Percentiles rank a stretch among this genome's conserved stretches.
These are phyloP conservation scores for Rhyacophila evoluta DNA, from an alignment of 2,888 invertebrate genomes.

Conservation along the genomic window DNA sequence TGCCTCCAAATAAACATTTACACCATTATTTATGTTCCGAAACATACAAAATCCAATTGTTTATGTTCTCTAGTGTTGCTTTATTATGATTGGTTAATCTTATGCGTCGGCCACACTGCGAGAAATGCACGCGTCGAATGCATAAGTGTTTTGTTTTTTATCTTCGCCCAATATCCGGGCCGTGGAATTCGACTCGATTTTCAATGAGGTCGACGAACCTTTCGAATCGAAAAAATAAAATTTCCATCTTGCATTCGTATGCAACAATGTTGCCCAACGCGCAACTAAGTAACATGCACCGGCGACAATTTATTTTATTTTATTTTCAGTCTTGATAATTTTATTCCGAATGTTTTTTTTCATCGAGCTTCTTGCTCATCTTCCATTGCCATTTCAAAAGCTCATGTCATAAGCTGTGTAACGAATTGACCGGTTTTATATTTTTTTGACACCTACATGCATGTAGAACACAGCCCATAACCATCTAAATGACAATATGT, in stretches of 20 bases:
- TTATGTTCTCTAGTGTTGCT: slow-evolving; percentile 43
- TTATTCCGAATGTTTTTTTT: background rate
- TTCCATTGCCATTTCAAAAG: background rate
- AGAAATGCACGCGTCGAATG: slow-evolving; percentile 24
- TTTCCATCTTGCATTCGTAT: slow-evolving; percentile 23
- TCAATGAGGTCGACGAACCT: slow-evolving; percentile 28
- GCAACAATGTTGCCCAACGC: background rate
- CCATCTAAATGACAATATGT: too few relatives aligned
- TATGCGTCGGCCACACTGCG: slow-evolving; percentile 7
- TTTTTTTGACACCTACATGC: background rate
- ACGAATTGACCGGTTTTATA: background rate
- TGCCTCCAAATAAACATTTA: slow-evolving; percentile 47
- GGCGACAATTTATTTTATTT: background rate
- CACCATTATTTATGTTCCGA: slow-evolving; percentile 42
- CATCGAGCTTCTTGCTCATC: background rate
- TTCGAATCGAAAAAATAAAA: slow-evolving; percentile 27
- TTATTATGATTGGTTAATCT: slow-evolving; percentile 47
- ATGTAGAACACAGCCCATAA: too few relatives aligned
- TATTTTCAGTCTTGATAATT: background rate
- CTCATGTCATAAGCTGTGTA: background rate
- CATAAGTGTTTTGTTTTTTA: slow-evolving; percentile 25
- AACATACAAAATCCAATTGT: slow-evolving; percentile 47
- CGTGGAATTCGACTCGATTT: slow-evolving; percentile 17
- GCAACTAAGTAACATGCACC: background rate
- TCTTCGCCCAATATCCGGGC: slow-evolving; percentile 23